Evolutionary conservation across 2,888 invertebrate genomes (phyloP).

Genomic region (Unio pictorum): DNA sequence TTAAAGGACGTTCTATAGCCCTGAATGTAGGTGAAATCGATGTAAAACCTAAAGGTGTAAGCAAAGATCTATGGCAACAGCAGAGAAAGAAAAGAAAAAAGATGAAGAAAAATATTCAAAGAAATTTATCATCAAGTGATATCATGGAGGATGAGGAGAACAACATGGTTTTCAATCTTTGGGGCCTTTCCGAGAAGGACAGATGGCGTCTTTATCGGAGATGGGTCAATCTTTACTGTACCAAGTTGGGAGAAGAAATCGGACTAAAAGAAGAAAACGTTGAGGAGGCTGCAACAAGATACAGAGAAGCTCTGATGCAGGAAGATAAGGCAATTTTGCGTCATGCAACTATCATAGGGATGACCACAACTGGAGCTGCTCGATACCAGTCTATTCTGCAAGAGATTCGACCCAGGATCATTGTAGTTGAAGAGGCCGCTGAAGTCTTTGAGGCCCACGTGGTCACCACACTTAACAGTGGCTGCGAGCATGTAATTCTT

Average conservation of each 20-base stretch:
- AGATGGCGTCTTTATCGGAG: conserved; percentile 72
- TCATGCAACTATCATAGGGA: conserved; percentile 60
- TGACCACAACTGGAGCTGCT: conserved; percentile 70
- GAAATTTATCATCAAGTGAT: conserved; percentile 34
- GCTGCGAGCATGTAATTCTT: conserved; percentile 86
- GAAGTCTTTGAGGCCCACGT: conserved; percentile 90
- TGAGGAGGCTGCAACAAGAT: conserved; percentile 34
- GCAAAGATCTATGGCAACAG: conserved; percentile 21
- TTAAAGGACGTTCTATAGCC: conserved; percentile 20
- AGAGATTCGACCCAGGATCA: conserved; percentile 67
- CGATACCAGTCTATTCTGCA: conserved; percentile 59
- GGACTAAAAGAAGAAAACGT: conserved; percentile 43
- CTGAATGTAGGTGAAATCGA: conserved; percentile 19
- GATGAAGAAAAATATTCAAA: conserved; percentile 26
- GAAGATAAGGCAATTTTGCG: conserved; percentile 61
- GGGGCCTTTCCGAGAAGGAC: conserved; percentile 52
- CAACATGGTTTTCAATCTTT: conserved; percentile 37
- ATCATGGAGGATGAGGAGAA: conserved; percentile 49
- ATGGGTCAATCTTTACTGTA: conserved; percentile 58
- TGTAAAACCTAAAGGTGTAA: conserved; percentile 11
- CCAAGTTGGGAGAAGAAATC: conserved; percentile 32
- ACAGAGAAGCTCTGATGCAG: conserved; percentile 45
- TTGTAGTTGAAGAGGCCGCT: conserved; percentile 87
- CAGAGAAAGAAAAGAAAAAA: conserved; percentile 27
- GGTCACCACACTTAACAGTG: conserved; percentile 81